phyloP scores from a whole-genome alignment of 2,113 vertebrate genomes.

The Tachysurus vachellii region DNA sequence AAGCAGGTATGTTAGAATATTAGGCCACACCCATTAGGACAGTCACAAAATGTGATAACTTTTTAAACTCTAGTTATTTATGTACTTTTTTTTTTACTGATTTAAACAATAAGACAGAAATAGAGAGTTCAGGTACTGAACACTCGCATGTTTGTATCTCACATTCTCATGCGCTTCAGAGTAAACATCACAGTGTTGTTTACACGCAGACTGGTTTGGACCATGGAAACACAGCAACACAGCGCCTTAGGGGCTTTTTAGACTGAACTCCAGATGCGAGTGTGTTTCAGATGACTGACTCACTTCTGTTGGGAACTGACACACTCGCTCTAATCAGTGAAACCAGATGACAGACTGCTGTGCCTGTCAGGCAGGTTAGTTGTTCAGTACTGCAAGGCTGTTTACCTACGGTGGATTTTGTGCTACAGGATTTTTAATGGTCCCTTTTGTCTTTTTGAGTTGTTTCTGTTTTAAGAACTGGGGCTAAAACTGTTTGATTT shows the following conservation, averaged over 20 bases:
- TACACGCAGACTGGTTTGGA: neutral
- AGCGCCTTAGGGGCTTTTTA: neutral
- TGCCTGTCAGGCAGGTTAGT: slow-evolving; percentile 2
- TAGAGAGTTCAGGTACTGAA: neutral
- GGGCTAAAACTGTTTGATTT: neutral
- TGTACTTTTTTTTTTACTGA: too few species aligned
- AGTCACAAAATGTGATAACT: neutral
- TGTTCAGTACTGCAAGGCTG: neutral
- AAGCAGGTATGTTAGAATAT: neutral
- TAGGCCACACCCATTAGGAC: neutral
- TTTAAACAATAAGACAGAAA: too few species aligned
- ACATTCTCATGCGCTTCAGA: neutral
- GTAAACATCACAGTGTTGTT: neutral
- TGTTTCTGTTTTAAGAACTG: too few species aligned
- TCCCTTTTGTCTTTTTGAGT: neutral
- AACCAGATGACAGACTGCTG: neutral
- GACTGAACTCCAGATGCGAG: neutral
- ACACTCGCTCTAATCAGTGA: neutral
- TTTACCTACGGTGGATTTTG: neutral
- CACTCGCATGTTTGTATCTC: neutral
- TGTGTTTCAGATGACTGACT: neutral
- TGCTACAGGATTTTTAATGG: neutral
- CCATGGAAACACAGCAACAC: neutral
- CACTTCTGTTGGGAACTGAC: neutral
- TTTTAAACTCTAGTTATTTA: too few species aligned